phyloP scores from a whole-genome alignment of 2,797 vertebrate species.

The Euthynnus affinis region DNA sequence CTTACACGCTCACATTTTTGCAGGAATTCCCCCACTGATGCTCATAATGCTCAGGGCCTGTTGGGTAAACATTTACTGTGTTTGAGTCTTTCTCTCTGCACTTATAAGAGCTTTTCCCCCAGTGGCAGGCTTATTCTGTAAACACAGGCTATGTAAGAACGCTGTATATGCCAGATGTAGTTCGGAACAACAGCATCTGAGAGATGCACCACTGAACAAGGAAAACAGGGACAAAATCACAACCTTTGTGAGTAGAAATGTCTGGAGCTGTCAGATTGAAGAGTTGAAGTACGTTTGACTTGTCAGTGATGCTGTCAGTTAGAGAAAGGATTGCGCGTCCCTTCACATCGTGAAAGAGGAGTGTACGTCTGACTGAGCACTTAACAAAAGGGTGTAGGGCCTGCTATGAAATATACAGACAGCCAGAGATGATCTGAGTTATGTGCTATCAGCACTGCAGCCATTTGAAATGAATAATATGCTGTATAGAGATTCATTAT shows the following conservation, averaged over 20 bases:
- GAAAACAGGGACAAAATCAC: conserved; percentile 28
- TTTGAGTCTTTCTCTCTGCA: not conserved
- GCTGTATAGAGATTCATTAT: no score
- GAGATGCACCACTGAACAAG: not conserved
- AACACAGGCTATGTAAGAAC: conserved; percentile 16
- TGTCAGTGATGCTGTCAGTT: not conserved
- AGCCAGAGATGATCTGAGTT: no score
- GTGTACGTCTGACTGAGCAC: no score
- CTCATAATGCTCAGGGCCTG: conserved; percentile 1
- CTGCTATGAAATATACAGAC: no score
- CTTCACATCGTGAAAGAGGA: no score
- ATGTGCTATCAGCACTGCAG: no score
- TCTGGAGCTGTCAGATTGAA: conserved; percentile 27
- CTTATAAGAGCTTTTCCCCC: conserved; percentile 7
- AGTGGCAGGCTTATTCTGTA: conserved; percentile 20
- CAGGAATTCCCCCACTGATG: not conserved
- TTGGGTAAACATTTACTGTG: conserved; percentile 25
- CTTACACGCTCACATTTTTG: not conserved
- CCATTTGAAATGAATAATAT: no score
- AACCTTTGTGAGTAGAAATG: conserved; percentile 14
- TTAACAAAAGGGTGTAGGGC: no score
- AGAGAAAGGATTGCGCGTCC: not conserved
- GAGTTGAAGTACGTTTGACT: conserved; percentile 13
- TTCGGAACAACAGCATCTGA: conserved; percentile 24
- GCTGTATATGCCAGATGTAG: conserved; percentile 1